Evolutionary conservation across 2,888 invertebrate species (phyloP), one percentile per base, ranked within the genome.

Genomic region (Drosophila greeni): DNA sequence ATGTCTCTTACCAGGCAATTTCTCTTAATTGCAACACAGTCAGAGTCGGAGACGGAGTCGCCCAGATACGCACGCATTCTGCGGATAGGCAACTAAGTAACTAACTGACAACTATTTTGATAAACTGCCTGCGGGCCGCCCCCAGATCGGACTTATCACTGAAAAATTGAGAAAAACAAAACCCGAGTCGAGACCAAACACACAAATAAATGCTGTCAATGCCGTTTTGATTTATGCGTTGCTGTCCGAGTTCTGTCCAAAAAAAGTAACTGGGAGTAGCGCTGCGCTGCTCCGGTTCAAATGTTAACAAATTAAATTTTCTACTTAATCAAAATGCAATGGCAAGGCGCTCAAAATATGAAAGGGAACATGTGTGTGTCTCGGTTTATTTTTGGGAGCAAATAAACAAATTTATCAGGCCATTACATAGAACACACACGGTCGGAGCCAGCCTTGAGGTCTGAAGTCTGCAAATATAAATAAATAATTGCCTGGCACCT

Each of bases 291-390:
- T 29, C 36, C 59, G 66, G 70, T 73, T 70, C 66, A 82, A 76
- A 77, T 76, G 69, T 79, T 73, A 76, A 80, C 80, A 69, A 69
- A 79, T 65, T 75, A 67, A 77, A 73, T 79, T 79, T 81, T 79
- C 84, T 83, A 79, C 82, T 70, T 79, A 72, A 83, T 83, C 84
- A 81, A 73, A 75, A 60, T 79, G 76, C 79, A 82, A 61, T 55
- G 47, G 57, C 37, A 51, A 49, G 59, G 54, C 60, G n/a, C 39
- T 56, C 52, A 59, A 80, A 73, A 81, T 78, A 81, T 79, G 79
- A 79, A 79, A 81, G 82, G 79, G 70, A 65, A 55, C 40, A 40
- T 58, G 43, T 60, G 52, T 66, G 60, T 58, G 51, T 54, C 16
- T 26, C 3, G 8, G 81, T 73, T 77, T 76, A 74, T 64, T 82